Conservation (phyloP, 2,888 invertebrate species). For the Cetonia aurata region DNA sequence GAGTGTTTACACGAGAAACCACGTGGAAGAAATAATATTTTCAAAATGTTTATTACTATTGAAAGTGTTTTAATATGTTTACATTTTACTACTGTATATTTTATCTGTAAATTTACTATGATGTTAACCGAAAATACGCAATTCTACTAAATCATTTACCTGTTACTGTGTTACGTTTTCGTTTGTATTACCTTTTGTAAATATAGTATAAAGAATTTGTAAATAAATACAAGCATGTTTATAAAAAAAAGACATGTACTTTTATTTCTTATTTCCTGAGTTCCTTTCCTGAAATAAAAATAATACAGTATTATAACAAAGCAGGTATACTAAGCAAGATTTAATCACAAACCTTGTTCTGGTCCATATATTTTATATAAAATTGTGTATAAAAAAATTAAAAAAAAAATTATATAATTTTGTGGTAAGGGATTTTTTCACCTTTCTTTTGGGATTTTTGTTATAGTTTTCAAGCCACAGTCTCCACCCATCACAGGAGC, state of each 20-base stretch:
- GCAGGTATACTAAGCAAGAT: too few relatives aligned
- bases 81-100: constrained; percentile 34
- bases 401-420: too few relatives aligned
- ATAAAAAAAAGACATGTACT: constrained; percentile 16
- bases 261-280: not conserved
- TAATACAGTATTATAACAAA: too few relatives aligned
- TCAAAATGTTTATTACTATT: constrained; percentile 35
- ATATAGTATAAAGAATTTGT: constrained; percentile 44
- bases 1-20: not conserved
- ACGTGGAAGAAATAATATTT: constrained; percentile 26
- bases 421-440: too few relatives aligned
- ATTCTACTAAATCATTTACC: constrained; percentile 16
- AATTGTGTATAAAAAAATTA: too few relatives aligned
- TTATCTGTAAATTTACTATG: constrained; percentile 41
- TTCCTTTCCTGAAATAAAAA: too few relatives aligned
- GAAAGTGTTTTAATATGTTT: constrained; percentile 14
- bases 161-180: constrained; percentile 33
- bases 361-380: too few relatives aligned
- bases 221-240: constrained; percentile 44
- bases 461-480: too few relatives aligned
- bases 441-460: too few relatives aligned
- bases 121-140: constrained; percentile 24
- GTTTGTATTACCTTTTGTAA: constrained; percentile 36
- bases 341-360: too few relatives aligned
- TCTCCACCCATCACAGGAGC: too few relatives aligned